These are phyloP conservation scores for Argyra leucocephala DNA, from an alignment of 2,888 invertebrate genomes.

Conservation along the genomic window DNA sequence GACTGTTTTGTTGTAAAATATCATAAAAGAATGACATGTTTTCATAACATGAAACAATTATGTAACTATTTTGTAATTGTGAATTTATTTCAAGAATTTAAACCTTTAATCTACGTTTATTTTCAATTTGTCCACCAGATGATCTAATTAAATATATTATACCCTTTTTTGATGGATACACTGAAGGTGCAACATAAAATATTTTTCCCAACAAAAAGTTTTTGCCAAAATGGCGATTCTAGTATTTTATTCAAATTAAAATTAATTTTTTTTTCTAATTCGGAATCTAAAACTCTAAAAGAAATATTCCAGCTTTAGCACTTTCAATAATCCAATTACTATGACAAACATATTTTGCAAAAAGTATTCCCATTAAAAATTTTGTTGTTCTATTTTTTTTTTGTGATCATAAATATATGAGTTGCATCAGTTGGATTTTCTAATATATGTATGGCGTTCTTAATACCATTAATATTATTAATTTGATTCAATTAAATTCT, in stretches of 20 bases:
- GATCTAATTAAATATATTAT: conserved; percentile 75
- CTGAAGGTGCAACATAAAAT: conserved; percentile 87
- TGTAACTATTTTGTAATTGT: conserved; percentile 60
- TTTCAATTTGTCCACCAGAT: conserved; percentile 80
- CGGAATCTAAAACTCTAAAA: conserved; percentile 68
- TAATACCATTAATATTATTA: conserved; percentile 40
- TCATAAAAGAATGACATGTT: conserved; percentile 83
- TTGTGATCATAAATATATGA: conserved; percentile 75
- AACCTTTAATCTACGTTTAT: conserved; percentile 62
- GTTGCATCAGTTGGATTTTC: conserved; percentile 70
- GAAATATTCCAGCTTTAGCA: conserved; percentile 66
- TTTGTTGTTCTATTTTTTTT: conserved; percentile 71
- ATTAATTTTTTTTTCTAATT: conserved; percentile 69
- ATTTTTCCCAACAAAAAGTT: conserved; percentile 71
- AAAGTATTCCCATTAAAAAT: conserved; percentile 72
- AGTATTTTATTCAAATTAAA: conserved; percentile 73
- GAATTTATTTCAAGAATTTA: conserved; percentile 66
- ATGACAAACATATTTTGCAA: conserved; percentile 69
- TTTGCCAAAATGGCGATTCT: conserved; percentile 57
- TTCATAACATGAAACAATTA: conserved; percentile 76
- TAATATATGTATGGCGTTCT: conserved; percentile 50
- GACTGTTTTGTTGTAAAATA: conserved; percentile 53
- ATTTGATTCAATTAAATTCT: conserved; percentile 54
- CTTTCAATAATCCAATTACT: conserved; percentile 81
- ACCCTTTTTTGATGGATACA: conserved; percentile 63